phyloP scores from a whole-genome alignment of 2,888 invertebrate species.

The Tineola bisselliella region DNA sequence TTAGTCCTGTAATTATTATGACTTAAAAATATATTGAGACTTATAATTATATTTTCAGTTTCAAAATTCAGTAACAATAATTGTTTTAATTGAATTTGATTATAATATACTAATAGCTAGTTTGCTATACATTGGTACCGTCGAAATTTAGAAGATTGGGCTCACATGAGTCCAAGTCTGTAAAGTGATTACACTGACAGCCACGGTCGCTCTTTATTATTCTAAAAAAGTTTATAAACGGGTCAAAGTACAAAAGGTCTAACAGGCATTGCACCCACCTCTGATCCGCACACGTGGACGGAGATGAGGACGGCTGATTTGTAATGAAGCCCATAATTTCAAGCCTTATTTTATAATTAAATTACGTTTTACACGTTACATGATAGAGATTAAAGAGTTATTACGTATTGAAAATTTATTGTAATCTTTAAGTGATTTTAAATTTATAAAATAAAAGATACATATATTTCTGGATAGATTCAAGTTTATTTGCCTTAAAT shows the following conservation, averaged over 20 bases:
- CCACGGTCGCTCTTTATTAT: too few species aligned
- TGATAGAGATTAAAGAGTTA: background rate
- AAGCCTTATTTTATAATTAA: constrained; percentile 9
- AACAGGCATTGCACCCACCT: background rate
- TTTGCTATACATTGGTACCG: too few species aligned
- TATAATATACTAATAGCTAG: too few species aligned
- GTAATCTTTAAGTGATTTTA: background rate
- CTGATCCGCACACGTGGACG: background rate
- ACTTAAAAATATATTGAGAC: background rate
- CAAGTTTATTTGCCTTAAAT: too few species aligned
- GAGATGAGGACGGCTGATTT: constrained; percentile 8
- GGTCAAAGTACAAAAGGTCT: background rate
- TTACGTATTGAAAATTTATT: background rate
- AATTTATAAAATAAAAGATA: background rate
- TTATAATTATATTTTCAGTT: too few species aligned
- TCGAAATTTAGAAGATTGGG: too few species aligned
- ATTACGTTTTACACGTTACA: constrained; percentile 10
- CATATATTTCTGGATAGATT: too few species aligned
- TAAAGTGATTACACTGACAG: too few species aligned
- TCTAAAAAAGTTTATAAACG: too few species aligned
- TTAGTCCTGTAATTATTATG: background rate
- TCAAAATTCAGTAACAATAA: too few species aligned
- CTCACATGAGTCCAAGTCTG: too few species aligned
- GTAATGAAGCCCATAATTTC: constrained; percentile 4
- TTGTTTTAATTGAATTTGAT: too few species aligned